Conservation (phyloP, 2,113 vertebrate species). For the Calidris pugnax region DNA sequence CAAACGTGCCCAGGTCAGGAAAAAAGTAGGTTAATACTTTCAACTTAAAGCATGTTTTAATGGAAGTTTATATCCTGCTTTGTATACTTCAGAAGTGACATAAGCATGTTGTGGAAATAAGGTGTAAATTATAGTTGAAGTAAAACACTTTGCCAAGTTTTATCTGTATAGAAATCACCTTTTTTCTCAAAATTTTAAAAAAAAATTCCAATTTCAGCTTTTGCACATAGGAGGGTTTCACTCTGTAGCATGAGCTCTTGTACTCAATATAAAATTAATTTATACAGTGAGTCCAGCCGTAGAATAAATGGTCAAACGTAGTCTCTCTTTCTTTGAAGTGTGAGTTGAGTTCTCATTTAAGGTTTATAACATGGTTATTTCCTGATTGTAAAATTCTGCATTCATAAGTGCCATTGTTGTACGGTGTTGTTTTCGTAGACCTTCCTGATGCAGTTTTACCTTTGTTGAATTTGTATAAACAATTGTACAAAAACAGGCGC, state of each 20-base stretch:
- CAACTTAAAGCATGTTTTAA: slow-evolving; percentile 79
- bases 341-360: slow-evolving; percentile 74
- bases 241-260: slow-evolving; percentile 77
- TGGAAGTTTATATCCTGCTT: slow-evolving; percentile 74
- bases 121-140: slow-evolving; percentile 75
- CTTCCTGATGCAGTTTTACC: slow-evolving; percentile 76
- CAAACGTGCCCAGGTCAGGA: slow-evolving; percentile 71
- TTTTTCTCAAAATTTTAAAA: slow-evolving; percentile 69
- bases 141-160: slow-evolving; percentile 69
- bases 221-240: slow-evolving; percentile 76
- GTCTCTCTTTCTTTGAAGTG: slow-evolving; percentile 71
- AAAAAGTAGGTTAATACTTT: slow-evolving; percentile 69
- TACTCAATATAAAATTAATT: slow-evolving; percentile 71
- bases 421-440: slow-evolving; percentile 78
- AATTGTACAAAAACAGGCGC: slow-evolving; percentile 74
- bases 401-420: slow-evolving; percentile 83
- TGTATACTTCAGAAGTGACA: slow-evolving; percentile 73
- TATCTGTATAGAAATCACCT: slow-evolving; percentile 73
- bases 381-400: slow-evolving; percentile 75
- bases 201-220: slow-evolving; percentile 64
- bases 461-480: slow-evolving; percentile 86
- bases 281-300: slow-evolving; percentile 71
- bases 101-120: slow-evolving; percentile 77
- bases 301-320: slow-evolving; percentile 72
- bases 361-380: slow-evolving; percentile 71